Percentiles rank a stretch among this genome's conserved stretches.
These are phyloP conservation scores for Amia ocellicauda DNA, from an alignment of 2,113 vertebrate species.

Conservation along the genomic window DNA sequence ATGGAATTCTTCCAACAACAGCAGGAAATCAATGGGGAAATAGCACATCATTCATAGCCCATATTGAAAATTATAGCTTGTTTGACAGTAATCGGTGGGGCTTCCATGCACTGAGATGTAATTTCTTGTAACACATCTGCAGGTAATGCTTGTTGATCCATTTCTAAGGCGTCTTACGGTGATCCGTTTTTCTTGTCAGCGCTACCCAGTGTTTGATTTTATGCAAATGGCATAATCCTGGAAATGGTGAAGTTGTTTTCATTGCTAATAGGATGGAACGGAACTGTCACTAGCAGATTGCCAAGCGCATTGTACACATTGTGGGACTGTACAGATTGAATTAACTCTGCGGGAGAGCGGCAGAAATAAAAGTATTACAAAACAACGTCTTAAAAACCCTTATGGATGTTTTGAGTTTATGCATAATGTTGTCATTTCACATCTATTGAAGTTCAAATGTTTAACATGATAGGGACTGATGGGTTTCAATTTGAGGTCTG, in stretches of 20 bases:
- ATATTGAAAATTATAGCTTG: conserved; percentile 66
- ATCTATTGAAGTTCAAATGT: no score
- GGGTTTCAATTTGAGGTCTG: no score
- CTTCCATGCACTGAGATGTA: conserved; percentile 41
- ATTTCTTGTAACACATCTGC: conserved; percentile 52
- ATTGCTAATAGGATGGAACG: conserved; percentile 19
- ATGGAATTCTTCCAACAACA: conserved; percentile 60
- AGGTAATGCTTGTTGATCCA: conserved; percentile 48
- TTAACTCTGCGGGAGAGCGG: no score
- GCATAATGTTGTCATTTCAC: no score
- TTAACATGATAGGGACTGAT: no score
- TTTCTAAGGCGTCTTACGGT: conserved; percentile 46
- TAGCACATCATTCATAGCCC: conserved; percentile 55
- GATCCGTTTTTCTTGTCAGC: conserved; percentile 55
- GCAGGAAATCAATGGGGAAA: conserved; percentile 69
- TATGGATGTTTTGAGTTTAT: no score
- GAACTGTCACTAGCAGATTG: conserved; percentile 28
- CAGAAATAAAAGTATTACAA: no score
- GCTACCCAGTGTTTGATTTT: conserved; percentile 52
- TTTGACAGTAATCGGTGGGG: conserved; percentile 58
- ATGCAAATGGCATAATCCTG: conserved; percentile 64
- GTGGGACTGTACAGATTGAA: no score
- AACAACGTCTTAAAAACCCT: no score
- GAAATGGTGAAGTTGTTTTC: conserved; percentile 55
- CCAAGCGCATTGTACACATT: conserved; percentile 6